Percentiles rank a stretch among this genome's conserved stretches.
These are phyloP conservation scores for Harpegnathos saltator DNA, from an alignment of 1,140 invertebrate genomes.

Conservation along the genomic window DNA sequence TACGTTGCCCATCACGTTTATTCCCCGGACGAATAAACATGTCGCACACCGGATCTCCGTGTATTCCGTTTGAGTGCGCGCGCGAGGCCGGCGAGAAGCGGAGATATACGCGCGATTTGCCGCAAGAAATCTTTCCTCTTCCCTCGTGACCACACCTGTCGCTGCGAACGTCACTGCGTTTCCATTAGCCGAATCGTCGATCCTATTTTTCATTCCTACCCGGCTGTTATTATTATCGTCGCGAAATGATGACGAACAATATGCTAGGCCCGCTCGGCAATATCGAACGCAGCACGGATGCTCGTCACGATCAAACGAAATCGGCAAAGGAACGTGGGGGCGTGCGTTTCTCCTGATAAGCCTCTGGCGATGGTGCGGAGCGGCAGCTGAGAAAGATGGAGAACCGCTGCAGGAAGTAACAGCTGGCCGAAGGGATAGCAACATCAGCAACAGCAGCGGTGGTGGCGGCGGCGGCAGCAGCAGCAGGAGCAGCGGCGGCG, in stretches of 20 bases:
- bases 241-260: neutral
- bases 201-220: neutral
- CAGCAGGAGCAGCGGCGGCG: neutral
- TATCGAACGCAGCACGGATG: conserved; percentile 33
- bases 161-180: too few species aligned
- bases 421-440: conserved; percentile 79
- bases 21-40: neutral
- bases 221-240: neutral
- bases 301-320: conserved; percentile 48
- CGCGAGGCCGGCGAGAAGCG: neutral
- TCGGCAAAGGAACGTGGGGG: conserved; percentile 13
- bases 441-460: conserved; percentile 70
- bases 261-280: neutral
- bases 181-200: neutral
- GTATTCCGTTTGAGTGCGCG: neutral
- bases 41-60: neutral
- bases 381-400: conserved; percentile 34
- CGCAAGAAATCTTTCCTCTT: neutral
- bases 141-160: neutral
- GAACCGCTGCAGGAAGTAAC: conserved; percentile 80
- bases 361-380: neutral
- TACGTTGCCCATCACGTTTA: neutral
- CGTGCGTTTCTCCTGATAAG: conserved; percentile 41
- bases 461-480: conserved; percentile 58
- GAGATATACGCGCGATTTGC: neutral